Conservation (phyloP, 2,888 invertebrate genomes). For the Morpho achilles region DNA sequence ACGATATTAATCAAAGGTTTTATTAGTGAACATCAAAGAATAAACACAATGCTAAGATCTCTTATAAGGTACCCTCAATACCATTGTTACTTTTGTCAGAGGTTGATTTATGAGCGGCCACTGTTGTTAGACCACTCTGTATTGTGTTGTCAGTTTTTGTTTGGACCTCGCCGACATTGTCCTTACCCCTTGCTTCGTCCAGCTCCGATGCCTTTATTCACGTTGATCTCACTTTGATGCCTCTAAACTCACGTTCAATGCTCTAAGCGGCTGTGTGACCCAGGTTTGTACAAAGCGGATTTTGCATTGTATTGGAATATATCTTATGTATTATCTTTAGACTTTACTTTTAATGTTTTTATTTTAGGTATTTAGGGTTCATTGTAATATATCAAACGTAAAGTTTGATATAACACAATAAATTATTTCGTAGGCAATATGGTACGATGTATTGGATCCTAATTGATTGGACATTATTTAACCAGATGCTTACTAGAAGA, state of each 20-base stretch:
- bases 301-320: constrained; percentile 21
- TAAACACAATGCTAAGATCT: constrained; percentile 77
- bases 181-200: constrained; percentile 67
- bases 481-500: no score
- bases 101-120: constrained; percentile 78
- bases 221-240: constrained; percentile 73
- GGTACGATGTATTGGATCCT: no score
- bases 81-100: constrained; percentile 78
- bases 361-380: no score
- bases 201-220: constrained; percentile 70
- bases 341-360: not conserved
- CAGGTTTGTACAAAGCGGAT: constrained; percentile 31
- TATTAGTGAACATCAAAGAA: constrained; percentile 79
- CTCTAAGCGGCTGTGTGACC: constrained; percentile 48
- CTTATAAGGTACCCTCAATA: constrained; percentile 79
- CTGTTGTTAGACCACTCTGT: constrained; percentile 74
- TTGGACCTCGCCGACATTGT: constrained; percentile 75
- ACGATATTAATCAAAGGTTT: constrained; percentile 80
- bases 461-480: no score
- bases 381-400: no score
- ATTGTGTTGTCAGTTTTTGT: constrained; percentile 78
- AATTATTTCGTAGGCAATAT: no score
- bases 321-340: constrained; percentile 4
- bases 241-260: constrained; percentile 62
- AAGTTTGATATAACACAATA: no score